Percentiles rank a stretch among this genome's conserved stretches.
phyloP scores from a whole-genome alignment of 1,140 invertebrate species.

The Eubasilissa regina region DNA sequence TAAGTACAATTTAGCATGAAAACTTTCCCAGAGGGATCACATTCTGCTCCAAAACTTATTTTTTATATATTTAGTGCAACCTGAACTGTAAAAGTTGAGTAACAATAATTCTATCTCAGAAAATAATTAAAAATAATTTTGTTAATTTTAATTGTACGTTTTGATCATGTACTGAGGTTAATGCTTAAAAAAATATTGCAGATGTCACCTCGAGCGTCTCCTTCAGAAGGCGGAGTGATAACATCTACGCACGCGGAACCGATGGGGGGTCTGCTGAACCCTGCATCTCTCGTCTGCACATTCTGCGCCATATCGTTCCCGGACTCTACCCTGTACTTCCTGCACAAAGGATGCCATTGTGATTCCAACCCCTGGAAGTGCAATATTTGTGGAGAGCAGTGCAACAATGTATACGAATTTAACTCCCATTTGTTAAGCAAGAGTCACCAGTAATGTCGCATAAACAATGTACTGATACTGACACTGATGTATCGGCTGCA shows the following conservation, averaged over 20 bases:
- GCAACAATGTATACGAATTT: conserved; percentile 95
- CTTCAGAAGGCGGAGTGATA: conserved; percentile 77
- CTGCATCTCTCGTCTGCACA: conserved; percentile 79
- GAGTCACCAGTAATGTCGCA: conserved; percentile 82
- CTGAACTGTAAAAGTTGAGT: too few species aligned
- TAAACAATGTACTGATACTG: not conserved
- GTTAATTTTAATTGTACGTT: too few species aligned
- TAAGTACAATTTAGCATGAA: too few species aligned
- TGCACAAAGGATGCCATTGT: conserved; percentile 97
- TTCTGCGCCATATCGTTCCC: conserved; percentile 96
- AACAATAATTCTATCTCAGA: too few species aligned
- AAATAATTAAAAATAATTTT: too few species aligned
- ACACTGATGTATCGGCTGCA: not conserved
- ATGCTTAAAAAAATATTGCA: conserved; percentile 26
- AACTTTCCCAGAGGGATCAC: too few species aligned
- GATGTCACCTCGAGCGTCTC: conserved; percentile 72
- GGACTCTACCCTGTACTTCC: conserved; percentile 95
- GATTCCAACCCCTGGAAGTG: conserved; percentile 98
- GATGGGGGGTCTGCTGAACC: conserved; percentile 68
- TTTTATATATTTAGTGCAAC: not conserved
- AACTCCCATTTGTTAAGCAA: conserved; percentile 96
- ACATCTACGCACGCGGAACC: conserved; percentile 76
- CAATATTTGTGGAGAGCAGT: conserved; percentile 96
- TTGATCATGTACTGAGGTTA: too few species aligned
- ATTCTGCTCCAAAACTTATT: too few species aligned